phyloP scores from a whole-genome alignment of 2,113 vertebrate genomes.

The Cacatua alba region DNA sequence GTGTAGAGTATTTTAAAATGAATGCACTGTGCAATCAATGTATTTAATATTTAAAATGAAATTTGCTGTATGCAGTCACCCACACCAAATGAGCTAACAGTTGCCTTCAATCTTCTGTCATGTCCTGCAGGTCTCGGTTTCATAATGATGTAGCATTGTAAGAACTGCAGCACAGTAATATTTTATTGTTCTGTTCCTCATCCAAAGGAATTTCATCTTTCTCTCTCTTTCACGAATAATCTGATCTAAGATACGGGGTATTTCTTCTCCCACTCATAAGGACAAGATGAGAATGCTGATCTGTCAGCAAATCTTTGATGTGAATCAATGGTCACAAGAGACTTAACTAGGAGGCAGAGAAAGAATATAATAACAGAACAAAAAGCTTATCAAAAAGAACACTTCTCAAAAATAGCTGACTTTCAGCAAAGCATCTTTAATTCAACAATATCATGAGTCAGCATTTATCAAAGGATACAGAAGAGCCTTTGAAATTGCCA shows the following conservation, averaged over 20 bases:
- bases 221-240: conserved; percentile 51
- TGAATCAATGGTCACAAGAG: conserved; percentile 55
- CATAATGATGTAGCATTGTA: background rate
- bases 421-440: conserved; percentile 1
- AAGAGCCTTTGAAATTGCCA: background rate
- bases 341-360: background rate
- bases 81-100: background rate
- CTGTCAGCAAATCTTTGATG: conserved; percentile 64
- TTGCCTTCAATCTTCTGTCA: background rate
- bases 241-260: conserved; percentile 45
- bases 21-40: background rate
- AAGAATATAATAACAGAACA: conserved; percentile 18
- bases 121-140: background rate
- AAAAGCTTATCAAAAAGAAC: conserved; percentile 37
- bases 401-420: conserved; percentile 30
- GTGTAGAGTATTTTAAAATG: background rate
- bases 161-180: background rate
- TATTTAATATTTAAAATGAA: background rate
- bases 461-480: conserved; percentile 44
- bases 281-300: conserved; percentile 50
- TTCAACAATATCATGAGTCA: background rate
- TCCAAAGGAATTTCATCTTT: conserved; percentile 34
- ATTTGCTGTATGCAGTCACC: background rate
- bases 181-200: conserved; percentile 17
- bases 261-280: conserved; percentile 50